Evolutionary conservation across 1,140 invertebrate species (phyloP).

Genomic region (Sesamia nonagrioides): DNA sequence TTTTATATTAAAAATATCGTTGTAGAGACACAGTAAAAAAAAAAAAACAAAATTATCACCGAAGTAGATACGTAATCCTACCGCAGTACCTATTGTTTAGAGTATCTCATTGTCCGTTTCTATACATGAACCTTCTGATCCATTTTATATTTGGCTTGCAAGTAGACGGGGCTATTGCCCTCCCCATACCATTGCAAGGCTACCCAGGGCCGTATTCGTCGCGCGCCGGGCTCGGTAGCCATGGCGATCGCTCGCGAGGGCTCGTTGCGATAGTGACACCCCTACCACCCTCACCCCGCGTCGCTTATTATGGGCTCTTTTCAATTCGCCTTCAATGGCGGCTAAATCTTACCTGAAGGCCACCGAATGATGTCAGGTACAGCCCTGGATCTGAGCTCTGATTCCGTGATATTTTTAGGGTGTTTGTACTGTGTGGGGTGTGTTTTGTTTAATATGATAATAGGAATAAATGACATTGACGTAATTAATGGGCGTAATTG

Average conservation of each 20-base stretch:
- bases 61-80: too few relatives aligned
- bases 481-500: constrained; percentile 3
- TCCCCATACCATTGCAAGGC: constrained; percentile 86
- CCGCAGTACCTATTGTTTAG: background rate
- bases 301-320: constrained; percentile 78
- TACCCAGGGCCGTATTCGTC: constrained; percentile 82
- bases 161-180: constrained; percentile 82
- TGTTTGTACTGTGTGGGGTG: constrained; percentile 16
- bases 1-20: too few relatives aligned
- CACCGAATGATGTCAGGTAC: constrained; percentile 60
- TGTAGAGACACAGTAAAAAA: too few relatives aligned
- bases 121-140: background rate
- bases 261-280: constrained; percentile 80
- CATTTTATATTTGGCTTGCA: constrained; percentile 62
- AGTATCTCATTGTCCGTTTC: background rate
- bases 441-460: constrained; percentile 41
- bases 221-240: constrained; percentile 66
- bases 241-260: constrained; percentile 79
- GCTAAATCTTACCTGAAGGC: constrained; percentile 76
- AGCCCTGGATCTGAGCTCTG: constrained; percentile 51
- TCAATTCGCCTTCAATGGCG: constrained; percentile 80
- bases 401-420: constrained; percentile 48
- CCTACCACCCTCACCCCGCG: constrained; percentile 55
- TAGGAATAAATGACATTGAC: constrained; percentile 2
- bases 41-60: too few relatives aligned